phyloP scores from a whole-genome alignment of 2,888 invertebrate species.

The Gasteruption jaculator region DNA sequence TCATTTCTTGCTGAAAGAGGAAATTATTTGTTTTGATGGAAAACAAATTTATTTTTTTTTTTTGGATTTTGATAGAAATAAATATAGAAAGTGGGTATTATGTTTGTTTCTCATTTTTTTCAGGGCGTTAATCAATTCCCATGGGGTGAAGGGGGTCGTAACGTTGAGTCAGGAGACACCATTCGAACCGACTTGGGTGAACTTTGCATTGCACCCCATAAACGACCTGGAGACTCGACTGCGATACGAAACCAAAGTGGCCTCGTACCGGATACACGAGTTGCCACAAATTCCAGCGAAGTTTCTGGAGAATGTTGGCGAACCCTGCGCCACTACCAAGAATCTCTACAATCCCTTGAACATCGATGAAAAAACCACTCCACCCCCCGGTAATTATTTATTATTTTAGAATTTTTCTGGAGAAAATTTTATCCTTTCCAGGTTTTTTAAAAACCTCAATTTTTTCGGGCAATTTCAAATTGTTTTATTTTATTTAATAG shows the following conservation, averaged over 20 bases:
- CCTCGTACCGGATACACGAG: conserved; percentile 67
- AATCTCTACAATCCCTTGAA: conserved; percentile 72
- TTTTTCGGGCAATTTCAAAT: conserved; percentile 7
- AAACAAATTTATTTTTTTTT: neutral
- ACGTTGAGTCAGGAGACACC: conserved; percentile 75
- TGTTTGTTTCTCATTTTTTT: conserved; percentile 23
- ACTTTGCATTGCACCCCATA: conserved; percentile 65
- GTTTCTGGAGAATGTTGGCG: conserved; percentile 46
- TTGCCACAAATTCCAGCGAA: conserved; percentile 63
- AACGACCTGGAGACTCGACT: conserved; percentile 66
- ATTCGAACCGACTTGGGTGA: conserved; percentile 78
- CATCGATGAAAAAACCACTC: conserved; percentile 56
- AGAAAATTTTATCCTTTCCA: neutral
- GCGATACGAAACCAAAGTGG: conserved; percentile 70
- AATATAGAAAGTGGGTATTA: neutral
- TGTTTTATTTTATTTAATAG: neutral
- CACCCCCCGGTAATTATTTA: conserved; percentile 61
- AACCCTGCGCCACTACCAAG: conserved; percentile 68
- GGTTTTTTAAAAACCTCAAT: conserved; percentile 3
- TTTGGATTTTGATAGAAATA: neutral
- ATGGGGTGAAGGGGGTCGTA: conserved; percentile 77
- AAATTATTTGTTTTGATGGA: neutral
- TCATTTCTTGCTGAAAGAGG: conserved; percentile 3
- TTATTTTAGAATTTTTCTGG: conserved; percentile 3
- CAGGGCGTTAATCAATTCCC: conserved; percentile 69